Percentiles rank a stretch among this genome's conserved stretches.
Conservation (phyloP, 1,140 invertebrate genomes). For the Myzus persicae region DNA sequence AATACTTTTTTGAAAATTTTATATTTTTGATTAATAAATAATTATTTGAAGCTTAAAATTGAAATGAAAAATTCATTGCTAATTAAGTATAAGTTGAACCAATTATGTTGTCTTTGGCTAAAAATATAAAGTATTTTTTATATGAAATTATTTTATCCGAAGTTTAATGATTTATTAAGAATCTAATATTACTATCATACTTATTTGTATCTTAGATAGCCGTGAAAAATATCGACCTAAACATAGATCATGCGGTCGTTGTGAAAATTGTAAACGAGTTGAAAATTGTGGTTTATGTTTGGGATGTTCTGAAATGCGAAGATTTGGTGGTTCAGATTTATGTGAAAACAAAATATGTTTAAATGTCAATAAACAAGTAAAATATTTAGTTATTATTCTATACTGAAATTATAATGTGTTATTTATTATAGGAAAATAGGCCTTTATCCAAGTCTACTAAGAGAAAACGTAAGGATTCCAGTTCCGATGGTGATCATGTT, state of each 20-base stretch:
- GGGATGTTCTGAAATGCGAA: conserved; percentile 73
- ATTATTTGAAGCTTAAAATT: not conserved
- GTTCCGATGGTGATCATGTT: conserved; percentile 66
- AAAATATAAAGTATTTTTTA: no score
- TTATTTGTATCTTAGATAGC: conserved; percentile 36
- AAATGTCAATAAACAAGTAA: conserved; percentile 62
- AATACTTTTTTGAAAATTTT: not conserved
- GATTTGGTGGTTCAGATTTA: conserved; percentile 77
- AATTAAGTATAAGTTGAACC: not conserved
- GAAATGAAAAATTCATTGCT: not conserved
- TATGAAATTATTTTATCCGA: no score
- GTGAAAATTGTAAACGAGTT: conserved; percentile 79
- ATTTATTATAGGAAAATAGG: not conserved
- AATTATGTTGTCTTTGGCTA: not conserved
- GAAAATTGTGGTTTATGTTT: conserved; percentile 90
- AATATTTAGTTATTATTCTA: not conserved
- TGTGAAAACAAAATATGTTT: conserved; percentile 71
- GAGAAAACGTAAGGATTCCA: conserved; percentile 65
- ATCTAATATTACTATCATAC: not conserved
- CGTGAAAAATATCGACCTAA: conserved; percentile 57
- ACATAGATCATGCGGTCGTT: conserved; percentile 77
- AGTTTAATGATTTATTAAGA: not conserved
- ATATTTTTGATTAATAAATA: not conserved
- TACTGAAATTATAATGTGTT: not conserved
- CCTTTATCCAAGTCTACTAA: conserved; percentile 49